phyloP scores from a whole-genome alignment of 35 echinoderm and acorn worm species.

The Nesometra sesokonis region DNA sequence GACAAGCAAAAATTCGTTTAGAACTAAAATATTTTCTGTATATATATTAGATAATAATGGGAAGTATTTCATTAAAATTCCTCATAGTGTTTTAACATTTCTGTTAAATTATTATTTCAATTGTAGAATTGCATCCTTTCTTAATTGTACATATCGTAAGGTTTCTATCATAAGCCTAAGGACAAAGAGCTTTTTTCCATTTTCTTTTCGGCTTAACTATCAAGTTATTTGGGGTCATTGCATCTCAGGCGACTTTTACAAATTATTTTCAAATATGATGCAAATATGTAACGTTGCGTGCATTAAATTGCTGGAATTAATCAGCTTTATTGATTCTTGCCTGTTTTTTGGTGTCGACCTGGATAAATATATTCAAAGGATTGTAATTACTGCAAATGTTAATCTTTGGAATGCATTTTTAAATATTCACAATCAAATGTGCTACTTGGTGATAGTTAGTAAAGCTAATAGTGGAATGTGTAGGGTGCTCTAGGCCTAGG shows the following conservation, averaged over 20 bases:
- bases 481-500: too few relatives aligned
- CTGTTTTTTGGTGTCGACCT: neutral
- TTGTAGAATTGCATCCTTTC: neutral
- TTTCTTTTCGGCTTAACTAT: neutral
- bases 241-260: neutral
- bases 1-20: too few relatives aligned
- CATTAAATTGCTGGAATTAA: constrained; percentile 1
- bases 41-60: neutral
- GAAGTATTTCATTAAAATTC: neutral
- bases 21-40: too few relatives aligned
- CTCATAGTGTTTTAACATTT: neutral
- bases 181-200: neutral
- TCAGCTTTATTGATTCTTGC: neutral
- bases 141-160: neutral
- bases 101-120: neutral
- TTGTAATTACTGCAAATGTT: neutral
- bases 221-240: neutral
- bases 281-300: neutral
- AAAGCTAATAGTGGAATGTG: neutral
- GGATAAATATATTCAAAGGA: neutral
- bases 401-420: neutral
- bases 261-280: neutral
- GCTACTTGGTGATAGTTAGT: neutral
- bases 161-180: neutral
- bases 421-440: neutral